Conservation (phyloP, 2,888 invertebrate species). For the Volucella inflata region DNA sequence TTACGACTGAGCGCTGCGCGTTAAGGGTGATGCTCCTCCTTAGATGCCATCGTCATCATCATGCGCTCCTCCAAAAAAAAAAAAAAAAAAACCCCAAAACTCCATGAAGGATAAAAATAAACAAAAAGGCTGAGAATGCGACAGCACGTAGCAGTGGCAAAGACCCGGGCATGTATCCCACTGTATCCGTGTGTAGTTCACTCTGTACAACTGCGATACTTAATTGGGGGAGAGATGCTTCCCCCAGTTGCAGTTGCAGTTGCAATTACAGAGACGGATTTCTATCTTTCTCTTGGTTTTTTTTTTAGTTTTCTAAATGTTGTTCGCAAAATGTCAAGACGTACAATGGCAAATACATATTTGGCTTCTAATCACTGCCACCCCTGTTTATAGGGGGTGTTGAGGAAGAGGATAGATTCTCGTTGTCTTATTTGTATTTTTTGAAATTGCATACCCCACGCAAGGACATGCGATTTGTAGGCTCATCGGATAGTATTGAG, state of each 20-base stretch:
- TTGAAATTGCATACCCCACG: constrained; percentile 49
- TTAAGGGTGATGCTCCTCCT: constrained; percentile 67
- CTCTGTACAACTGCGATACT: not conserved
- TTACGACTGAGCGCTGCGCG: constrained; percentile 71
- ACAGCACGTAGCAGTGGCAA: not conserved
- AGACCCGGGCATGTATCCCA: constrained; percentile 3
- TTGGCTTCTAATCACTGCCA: constrained; percentile 33
- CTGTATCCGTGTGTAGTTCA: too few relatives aligned
- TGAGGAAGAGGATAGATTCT: not conserved
- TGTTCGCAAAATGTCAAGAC: constrained; percentile 68
- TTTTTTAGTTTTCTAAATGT: constrained; percentile 23
- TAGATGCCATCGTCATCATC: constrained; percentile 64
- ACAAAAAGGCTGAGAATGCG: constrained; percentile 63
- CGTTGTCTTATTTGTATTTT: constrained; percentile 11
- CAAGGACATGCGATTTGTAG: constrained; percentile 21
- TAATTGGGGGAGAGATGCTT: constrained; percentile 61
- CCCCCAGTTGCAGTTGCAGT: constrained; percentile 46
- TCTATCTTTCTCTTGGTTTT: constrained; percentile 4
- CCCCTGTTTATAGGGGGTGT: constrained; percentile 11
- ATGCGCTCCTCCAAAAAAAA: constrained; percentile 70
- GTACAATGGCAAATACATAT: constrained; percentile 55
- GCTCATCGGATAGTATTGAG: constrained; percentile 1
- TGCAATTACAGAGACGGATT: constrained; percentile 14
- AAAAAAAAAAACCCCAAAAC: too few relatives aligned
- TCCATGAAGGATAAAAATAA: constrained; percentile 70